phyloP scores from a whole-genome alignment of 2,888 invertebrate species.

The Zaprionus lineosus region DNA sequence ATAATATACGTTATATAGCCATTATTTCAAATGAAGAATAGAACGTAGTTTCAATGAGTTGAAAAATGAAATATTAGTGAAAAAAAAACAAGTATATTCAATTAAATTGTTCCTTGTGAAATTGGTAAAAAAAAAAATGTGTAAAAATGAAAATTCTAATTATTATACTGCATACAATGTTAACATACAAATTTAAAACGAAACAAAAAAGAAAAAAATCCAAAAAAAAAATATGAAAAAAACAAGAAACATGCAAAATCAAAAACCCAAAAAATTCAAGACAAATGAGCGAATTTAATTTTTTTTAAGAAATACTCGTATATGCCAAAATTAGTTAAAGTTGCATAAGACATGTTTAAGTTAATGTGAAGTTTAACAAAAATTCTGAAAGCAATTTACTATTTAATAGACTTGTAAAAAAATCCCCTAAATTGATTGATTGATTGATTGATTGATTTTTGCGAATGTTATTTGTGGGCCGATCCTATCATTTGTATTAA shows the following conservation, averaged over 20 bases:
- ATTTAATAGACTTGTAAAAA: constrained; percentile 64
- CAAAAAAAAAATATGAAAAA: constrained; percentile 23
- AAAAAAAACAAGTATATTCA: constrained; percentile 27
- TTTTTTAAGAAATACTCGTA: constrained; percentile 50
- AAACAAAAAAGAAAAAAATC: too few relatives aligned
- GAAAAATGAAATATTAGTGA: constrained; percentile 7
- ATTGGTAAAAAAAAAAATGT: constrained; percentile 24
- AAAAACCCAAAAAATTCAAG: constrained; percentile 34
- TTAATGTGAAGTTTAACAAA: constrained; percentile 25
- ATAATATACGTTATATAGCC: neutral
- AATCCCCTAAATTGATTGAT: constrained; percentile 15
- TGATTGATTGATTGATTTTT: constrained; percentile 39
- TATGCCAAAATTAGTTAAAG: constrained; percentile 49
- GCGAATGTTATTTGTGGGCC: constrained; percentile 42
- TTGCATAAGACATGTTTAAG: constrained; percentile 38
- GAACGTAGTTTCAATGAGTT: constrained; percentile 24
- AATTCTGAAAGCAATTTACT: constrained; percentile 72
- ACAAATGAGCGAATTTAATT: constrained; percentile 71
- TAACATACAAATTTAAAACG: too few relatives aligned
- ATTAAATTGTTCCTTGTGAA: constrained; percentile 39
- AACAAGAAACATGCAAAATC: constrained; percentile 35
- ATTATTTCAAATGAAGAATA: neutral
- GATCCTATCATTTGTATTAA: constrained; percentile 24
- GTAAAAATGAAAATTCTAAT: constrained; percentile 1
- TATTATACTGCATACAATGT: constrained; percentile 27